Conservation (phyloP, 2,113 vertebrate genomes). For the Menidia beryllina region DNA sequence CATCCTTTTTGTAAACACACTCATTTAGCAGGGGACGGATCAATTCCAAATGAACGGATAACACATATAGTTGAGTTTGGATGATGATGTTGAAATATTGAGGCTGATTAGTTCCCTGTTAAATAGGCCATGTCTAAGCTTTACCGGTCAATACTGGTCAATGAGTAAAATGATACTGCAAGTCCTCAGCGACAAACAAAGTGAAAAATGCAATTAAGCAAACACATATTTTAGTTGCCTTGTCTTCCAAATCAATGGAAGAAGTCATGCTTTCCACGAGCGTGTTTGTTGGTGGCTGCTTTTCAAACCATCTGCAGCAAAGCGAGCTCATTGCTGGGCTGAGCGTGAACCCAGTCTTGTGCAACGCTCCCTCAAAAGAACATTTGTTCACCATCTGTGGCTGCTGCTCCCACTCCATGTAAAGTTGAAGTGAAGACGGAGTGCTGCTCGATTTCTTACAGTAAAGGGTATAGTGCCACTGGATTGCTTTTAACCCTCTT, state of each 20-base stretch:
- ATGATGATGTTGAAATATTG: conserved; percentile 37
- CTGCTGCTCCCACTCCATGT: conserved; percentile 68
- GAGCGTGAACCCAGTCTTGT: conserved; percentile 62
- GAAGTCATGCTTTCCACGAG: conserved; percentile 35
- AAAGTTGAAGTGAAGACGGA: conserved; percentile 53
- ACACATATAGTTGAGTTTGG: conserved; percentile 2
- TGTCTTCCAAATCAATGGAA: conserved; percentile 54
- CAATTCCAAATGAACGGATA: conserved; percentile 9
- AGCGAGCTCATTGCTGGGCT: conserved; percentile 60
- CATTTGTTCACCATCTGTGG: conserved; percentile 80
- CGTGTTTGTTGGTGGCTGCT: conserved; percentile 55
- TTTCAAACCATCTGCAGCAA: conserved; percentile 64
- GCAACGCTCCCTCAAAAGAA: conserved; percentile 70
- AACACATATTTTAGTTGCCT: conserved; percentile 35
- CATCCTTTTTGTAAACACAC: conserved; percentile 4
- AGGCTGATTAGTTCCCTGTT: conserved; percentile 20
- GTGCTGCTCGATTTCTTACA: conserved; percentile 35
- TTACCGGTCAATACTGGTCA: conserved; percentile 44
- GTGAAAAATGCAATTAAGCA: conserved; percentile 43
- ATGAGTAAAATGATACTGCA: conserved; percentile 46
- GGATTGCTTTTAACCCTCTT: conserved; percentile 36
- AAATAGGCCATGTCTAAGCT: conserved; percentile 32
- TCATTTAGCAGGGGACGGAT: conserved; percentile 13
- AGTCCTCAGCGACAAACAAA: conserved; percentile 42
- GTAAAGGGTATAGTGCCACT: conserved; percentile 38